Percentiles rank a stretch among this genome's conserved stretches.
Conservation (phyloP, 2,797 vertebrate genomes). For the Bovichtus diacanthus region DNA sequence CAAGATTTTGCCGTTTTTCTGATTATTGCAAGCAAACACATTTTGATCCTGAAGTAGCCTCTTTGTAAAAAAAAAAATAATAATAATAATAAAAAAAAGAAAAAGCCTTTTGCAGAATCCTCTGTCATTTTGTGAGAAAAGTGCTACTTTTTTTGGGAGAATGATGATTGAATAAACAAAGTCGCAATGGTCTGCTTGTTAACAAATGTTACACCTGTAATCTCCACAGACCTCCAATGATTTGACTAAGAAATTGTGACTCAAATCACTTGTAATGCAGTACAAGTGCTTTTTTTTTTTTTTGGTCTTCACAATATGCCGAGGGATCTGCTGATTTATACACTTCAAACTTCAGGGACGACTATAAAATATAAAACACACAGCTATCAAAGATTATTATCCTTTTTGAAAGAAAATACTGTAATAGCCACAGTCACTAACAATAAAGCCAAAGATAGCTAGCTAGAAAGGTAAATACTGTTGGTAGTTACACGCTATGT, state of each 20-base stretch:
- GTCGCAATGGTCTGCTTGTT: background rate
- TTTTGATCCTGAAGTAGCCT: conserved; percentile 39
- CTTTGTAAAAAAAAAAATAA: too few species aligned
- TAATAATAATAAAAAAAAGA: background rate
- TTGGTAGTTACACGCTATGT: conserved; percentile 59
- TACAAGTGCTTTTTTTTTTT: background rate
- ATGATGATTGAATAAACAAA: conserved; percentile 8
- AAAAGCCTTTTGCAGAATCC: conserved; percentile 16
- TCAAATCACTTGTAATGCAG: conserved; percentile 6
- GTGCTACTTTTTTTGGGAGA: conserved; percentile 43
- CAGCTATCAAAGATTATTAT: conserved; percentile 52
- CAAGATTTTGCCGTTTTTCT: conserved; percentile 56
- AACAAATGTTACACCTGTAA: conserved; percentile 2
- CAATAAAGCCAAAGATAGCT: conserved; percentile 62
- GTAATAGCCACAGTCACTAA: conserved; percentile 67
- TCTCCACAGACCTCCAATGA: background rate
- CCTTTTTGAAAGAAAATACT: conserved; percentile 48
- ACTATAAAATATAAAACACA: conserved; percentile 55
- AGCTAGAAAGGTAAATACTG: conserved; percentile 71
- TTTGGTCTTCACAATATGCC: conserved; percentile 28
- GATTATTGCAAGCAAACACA: conserved; percentile 66
- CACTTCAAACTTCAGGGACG: conserved; percentile 49
- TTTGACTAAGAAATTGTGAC: conserved; percentile 15
- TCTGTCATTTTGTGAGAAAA: conserved; percentile 38
- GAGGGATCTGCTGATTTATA: conserved; percentile 36